Conservation (phyloP, 2,797 vertebrate genomes). For the Hirundo rustica region DNA sequence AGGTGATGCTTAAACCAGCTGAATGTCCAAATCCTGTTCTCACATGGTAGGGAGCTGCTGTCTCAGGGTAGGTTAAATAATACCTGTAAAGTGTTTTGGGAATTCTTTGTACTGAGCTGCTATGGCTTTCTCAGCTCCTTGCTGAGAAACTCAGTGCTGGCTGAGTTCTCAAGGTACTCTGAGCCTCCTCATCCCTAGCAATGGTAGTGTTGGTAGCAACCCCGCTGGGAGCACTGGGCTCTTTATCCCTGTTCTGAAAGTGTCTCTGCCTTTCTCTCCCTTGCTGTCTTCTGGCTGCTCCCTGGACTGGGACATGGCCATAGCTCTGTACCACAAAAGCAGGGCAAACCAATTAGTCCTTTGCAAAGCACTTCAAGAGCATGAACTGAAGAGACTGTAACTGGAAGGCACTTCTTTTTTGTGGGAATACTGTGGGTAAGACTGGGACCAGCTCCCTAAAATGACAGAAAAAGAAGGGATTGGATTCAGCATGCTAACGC, state of each 20-base stretch:
- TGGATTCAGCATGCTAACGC: not conserved
- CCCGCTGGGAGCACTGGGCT: not conserved
- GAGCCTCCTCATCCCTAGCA: not conserved
- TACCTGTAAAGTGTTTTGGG: not conserved
- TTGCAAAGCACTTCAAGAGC: not conserved
- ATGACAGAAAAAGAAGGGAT: not conserved
- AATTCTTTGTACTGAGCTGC: not conserved
- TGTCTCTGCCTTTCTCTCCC: not conserved
- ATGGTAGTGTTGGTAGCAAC: not conserved
- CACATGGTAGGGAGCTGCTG: not conserved
- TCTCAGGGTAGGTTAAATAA: not conserved
- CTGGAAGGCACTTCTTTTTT: not conserved
- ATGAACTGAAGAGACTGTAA: not conserved
- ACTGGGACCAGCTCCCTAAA: not conserved
- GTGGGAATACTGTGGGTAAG: not conserved
- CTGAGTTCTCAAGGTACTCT: not conserved
- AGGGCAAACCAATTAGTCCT: not conserved
- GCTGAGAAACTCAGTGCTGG: not conserved
- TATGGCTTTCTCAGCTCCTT: not conserved
- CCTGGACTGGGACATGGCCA: not conserved
- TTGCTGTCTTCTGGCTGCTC: not conserved
- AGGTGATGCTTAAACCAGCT: not conserved
- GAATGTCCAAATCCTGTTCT: not conserved
- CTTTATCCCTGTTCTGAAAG: not conserved
- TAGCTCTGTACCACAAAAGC: not conserved